Evolutionary conservation across 2,888 invertebrate genomes (phyloP).

Genomic region (Ophion costatus): DNA sequence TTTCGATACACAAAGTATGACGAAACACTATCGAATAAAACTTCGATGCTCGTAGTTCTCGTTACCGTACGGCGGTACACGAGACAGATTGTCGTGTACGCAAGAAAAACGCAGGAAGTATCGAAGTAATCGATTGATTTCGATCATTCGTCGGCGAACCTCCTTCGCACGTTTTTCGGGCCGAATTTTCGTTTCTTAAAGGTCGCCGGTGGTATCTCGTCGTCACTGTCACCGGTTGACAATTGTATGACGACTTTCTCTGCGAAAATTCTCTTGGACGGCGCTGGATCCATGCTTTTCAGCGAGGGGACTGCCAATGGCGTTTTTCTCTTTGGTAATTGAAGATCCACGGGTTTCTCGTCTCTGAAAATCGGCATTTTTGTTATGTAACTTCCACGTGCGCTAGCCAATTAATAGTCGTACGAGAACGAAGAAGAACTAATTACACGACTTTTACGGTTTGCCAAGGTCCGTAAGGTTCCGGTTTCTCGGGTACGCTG

Average conservation of each 20-base stretch:
- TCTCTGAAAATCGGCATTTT: constrained; percentile 81
- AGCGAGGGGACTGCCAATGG: constrained; percentile 83
- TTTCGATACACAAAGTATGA: background rate
- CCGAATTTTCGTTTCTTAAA: constrained; percentile 90
- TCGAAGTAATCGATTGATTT: constrained; percentile 8
- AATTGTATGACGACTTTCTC: constrained; percentile 87
- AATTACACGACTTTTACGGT: constrained; percentile 87
- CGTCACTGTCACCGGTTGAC: constrained; percentile 84
- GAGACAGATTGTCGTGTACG: constrained; percentile 2
- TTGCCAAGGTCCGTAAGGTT: constrained; percentile 92
- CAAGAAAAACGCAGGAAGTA: background rate
- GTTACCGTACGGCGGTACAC: background rate
- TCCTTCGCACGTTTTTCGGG: constrained; percentile 87
- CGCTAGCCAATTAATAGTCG: background rate
- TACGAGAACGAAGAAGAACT: background rate
- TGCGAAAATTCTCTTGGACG: constrained; percentile 85
- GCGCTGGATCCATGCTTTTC: constrained; percentile 81
- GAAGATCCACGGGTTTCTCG: constrained; percentile 87
- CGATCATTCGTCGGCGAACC: constrained; percentile 87
- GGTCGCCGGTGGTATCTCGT: constrained; percentile 78
- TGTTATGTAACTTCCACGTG: background rate
- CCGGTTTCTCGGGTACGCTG: constrained; percentile 87
- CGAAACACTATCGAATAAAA: constrained; percentile 1
- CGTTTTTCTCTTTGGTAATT: constrained; percentile 86
- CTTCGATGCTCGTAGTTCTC: background rate